Evolutionary conservation across 2,113 vertebrate genomes (phyloP).

Genomic region (Pterocles gutturalis): DNA sequence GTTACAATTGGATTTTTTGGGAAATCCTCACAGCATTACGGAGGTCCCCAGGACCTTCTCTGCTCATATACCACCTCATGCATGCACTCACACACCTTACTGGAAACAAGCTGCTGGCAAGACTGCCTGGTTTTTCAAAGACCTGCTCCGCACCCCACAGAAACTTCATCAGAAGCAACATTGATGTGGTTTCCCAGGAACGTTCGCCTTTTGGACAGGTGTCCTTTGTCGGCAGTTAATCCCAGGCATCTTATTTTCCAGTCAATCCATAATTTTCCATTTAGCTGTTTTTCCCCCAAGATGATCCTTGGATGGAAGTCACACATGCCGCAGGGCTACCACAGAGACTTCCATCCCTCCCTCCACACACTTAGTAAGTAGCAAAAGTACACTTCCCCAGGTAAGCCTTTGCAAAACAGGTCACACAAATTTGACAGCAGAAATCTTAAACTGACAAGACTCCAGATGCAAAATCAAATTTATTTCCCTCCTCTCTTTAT

Average conservation of each 20-base stretch:
- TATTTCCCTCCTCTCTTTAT: neutral
- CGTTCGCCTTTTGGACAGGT: neutral
- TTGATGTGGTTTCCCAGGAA: neutral
- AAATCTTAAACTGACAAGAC: neutral
- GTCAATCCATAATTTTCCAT: neutral
- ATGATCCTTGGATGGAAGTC: neutral
- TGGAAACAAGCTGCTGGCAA: neutral
- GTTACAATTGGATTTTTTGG: neutral
- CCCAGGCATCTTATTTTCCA: neutral
- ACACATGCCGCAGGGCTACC: neutral
- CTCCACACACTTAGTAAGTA: neutral
- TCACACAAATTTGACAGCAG: neutral
- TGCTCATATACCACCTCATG: neutral
- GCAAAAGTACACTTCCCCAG: neutral
- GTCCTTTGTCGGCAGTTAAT: neutral
- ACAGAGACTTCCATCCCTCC: neutral
- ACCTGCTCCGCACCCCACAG: neutral
- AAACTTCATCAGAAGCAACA: neutral
- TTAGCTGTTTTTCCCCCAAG: neutral
- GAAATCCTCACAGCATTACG: neutral
- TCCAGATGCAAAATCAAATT: neutral
- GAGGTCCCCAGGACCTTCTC: fast-evolving
- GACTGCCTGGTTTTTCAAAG: neutral
- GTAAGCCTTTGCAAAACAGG: neutral
- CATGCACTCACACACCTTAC: neutral